Percentiles rank a stretch among this genome's conserved stretches.
Evolutionary conservation across 2,797 vertebrate genomes (phyloP).

Genomic region (Neosilurus mollespiculum): DNA sequence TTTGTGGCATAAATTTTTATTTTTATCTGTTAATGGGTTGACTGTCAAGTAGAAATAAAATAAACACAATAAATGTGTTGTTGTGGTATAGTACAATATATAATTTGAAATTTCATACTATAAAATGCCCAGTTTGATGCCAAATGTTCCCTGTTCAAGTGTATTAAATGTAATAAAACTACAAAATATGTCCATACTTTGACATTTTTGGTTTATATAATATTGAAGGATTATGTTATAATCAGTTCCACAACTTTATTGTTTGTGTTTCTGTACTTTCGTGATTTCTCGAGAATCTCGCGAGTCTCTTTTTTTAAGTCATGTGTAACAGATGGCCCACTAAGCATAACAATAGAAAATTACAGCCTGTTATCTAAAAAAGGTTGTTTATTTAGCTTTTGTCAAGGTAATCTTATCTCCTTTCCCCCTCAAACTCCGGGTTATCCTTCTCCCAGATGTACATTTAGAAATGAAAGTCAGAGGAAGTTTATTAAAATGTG

Average conservation of each 20-base stretch:
- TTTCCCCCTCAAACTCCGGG: background rate
- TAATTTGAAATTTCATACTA: too few species aligned
- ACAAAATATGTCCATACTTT: background rate
- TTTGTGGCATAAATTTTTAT: too few species aligned
- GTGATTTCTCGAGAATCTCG: background rate
- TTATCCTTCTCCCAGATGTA: slow-evolving; percentile 16
- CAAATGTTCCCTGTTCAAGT: background rate
- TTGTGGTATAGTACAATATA: background rate
- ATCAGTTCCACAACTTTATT: background rate
- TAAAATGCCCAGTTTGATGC: background rate
- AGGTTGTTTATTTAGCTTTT: slow-evolving; percentile 34
- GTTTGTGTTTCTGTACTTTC: background rate
- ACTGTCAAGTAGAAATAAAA: background rate
- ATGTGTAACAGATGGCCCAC: slow-evolving; percentile 13
- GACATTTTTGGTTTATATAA: background rate
- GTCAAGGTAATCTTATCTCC: slow-evolving; percentile 45
- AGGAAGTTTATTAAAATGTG: slow-evolving; percentile 37
- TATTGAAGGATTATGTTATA: too few species aligned
- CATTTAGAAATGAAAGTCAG: slow-evolving; percentile 35
- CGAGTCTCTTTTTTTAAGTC: background rate
- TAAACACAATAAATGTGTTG: background rate
- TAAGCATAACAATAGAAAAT: background rate
- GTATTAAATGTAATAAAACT: background rate
- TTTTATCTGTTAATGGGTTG: background rate
- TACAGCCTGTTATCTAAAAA: background rate